Evolutionary conservation across 1,140 invertebrate genomes (phyloP), one percentile per base, ranked within the genome.

Genomic region (Plectrocnemia conspersa): DNA sequence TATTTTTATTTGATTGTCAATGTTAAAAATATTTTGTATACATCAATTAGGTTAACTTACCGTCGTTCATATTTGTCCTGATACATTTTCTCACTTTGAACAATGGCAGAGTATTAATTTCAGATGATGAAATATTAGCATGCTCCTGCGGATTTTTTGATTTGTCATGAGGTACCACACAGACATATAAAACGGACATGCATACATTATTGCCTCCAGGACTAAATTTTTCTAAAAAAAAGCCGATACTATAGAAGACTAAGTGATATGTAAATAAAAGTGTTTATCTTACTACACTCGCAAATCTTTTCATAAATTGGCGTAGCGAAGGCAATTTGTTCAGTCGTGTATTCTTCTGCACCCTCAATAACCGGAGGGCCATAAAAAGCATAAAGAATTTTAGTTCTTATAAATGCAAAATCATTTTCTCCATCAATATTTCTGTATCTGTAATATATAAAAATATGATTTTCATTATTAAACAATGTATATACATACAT

Each of bases 51-150:
- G 15, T 54, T 35, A 53, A 33, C 53, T 32, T 27, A 52, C 47
- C 16, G n/a, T 2, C 21, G 13, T 38, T 18, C 10, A 13, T 16
- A 7, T 33, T 44, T 10, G 25, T 46, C 23, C 41, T 53, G 25
- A 61, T 61, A 29, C 58, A 61, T 29, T 56, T 61, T 38, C 54
- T 53, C 2, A 61, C 24, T 54, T 53, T 56, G 29, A 56, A 61
- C 15, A 61, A 41, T 18, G 58, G 54, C n/a, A 13, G 24, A 21
- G 47, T 24, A 19, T 0, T 3, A 23, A 57, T 53, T 22, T 61
- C 21, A 47, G 7, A 13, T 18, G 32, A 22, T 47, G 22, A 5
- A 36, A 56, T 18, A 25, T 23, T n/a, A 29, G 4, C 21, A 36
- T 53, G 35, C 16, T 32, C 2, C 5, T 18, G 10, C 15, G 42